A percentile compares a stretch with the other conserved stretches of the same genome.
Conservation (phyloP, 2,797 vertebrate species). For the Sparus aurata region DNA sequence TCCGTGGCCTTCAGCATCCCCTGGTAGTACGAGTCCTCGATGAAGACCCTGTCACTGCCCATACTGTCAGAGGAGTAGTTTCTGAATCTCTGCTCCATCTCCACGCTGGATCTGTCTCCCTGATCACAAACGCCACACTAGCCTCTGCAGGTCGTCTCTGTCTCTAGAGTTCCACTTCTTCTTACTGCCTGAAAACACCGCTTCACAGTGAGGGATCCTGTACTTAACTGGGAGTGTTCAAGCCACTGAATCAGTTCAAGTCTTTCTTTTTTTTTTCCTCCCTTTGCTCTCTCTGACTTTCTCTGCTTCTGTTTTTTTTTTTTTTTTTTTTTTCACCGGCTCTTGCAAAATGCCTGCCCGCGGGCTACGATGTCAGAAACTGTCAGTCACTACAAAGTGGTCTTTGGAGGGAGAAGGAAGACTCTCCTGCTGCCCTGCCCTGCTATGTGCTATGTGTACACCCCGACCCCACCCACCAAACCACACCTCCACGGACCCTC, state of each 20-base stretch:
- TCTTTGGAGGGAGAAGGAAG: slow-evolving; percentile 24
- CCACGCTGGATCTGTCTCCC: slow-evolving; percentile 29
- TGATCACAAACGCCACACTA: slow-evolving; percentile 12
- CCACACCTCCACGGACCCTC: slow-evolving; percentile 46
- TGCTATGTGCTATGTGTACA: slow-evolving; percentile 13
- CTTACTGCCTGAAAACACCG: slow-evolving; percentile 38
- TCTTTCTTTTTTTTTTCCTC: slow-evolving; percentile 51
- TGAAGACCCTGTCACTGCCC: slow-evolving; percentile 81
- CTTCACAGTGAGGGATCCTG: slow-evolving; percentile 46
- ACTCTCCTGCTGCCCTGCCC: slow-evolving; percentile 35
- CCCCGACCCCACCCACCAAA: slow-evolving; percentile 41
- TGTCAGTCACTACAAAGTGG: slow-evolving; percentile 59
- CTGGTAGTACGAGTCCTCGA: slow-evolving; percentile 79
- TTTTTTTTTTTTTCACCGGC: slow-evolving; percentile 30
- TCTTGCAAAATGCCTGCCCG: slow-evolving; percentile 78
- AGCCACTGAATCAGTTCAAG: slow-evolving; percentile 55
- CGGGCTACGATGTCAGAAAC: slow-evolving; percentile 65
- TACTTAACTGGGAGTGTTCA: slow-evolving; percentile 75
- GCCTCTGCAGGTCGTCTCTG: slow-evolving; percentile 20
- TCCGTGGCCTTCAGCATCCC: slow-evolving; percentile 79
- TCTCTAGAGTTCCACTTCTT: slow-evolving; percentile 32
- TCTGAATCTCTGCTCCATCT: slow-evolving; percentile 68
- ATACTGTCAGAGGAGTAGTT: slow-evolving; percentile 80
- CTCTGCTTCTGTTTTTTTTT: slow-evolving; percentile 27
- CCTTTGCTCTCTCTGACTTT: slow-evolving; percentile 44